Conservation (phyloP, 2,797 vertebrate species). For the Lacerta agilis region DNA sequence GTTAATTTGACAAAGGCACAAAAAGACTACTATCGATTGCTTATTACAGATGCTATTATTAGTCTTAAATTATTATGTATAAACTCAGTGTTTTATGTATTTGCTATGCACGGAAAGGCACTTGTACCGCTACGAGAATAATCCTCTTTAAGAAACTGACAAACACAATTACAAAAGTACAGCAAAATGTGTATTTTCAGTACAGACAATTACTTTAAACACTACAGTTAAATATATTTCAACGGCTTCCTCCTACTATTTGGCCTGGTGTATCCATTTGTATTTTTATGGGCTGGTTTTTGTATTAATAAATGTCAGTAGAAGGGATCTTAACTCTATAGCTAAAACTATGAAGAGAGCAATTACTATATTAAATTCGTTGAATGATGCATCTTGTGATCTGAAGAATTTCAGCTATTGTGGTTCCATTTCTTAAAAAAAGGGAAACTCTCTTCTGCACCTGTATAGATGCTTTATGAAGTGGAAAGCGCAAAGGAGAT, state of each 20-base stretch:
- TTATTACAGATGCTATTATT: conserved; percentile 74
- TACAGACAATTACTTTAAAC: conserved; percentile 57
- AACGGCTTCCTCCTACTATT: conserved; percentile 47
- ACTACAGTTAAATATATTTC: conserved; percentile 49
- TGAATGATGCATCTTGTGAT: not conserved
- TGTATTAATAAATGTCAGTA: conserved; percentile 53
- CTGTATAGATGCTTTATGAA: not conserved
- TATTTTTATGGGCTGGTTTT: conserved; percentile 54
- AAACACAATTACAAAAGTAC: conserved; percentile 65
- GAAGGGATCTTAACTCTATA: conserved; percentile 40
- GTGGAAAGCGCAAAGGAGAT: not conserved
- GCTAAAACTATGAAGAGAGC: not conserved
- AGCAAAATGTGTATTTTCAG: conserved; percentile 63
- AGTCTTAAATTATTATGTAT: conserved; percentile 62
- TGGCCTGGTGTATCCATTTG: conserved; percentile 54
- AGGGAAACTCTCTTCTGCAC: not conserved
- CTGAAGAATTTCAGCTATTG: not conserved
- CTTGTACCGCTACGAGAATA: conserved; percentile 60
- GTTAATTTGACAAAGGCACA: conserved; percentile 47
- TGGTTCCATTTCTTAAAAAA: not conserved
- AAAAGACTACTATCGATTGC: conserved; percentile 58
- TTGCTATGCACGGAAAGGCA: conserved; percentile 56
- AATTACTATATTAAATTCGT: not conserved
- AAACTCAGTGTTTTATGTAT: conserved; percentile 58
- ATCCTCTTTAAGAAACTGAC: conserved; percentile 62